Evolutionary conservation across 2,797 vertebrate genomes (phyloP).

Genomic region (Amblyopsis hoosieri): DNA sequence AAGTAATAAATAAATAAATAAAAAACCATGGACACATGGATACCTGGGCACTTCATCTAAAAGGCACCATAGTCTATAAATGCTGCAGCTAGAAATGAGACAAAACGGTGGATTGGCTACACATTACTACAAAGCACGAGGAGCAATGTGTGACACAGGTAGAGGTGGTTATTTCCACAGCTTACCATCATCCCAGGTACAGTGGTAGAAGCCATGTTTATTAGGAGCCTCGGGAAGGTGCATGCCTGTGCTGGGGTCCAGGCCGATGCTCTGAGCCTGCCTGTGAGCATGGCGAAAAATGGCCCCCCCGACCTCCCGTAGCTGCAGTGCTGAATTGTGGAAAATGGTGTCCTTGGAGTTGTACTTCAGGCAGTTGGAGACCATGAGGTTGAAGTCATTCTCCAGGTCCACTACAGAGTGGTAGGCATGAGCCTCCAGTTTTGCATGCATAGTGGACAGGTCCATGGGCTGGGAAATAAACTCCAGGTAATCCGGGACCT

Average conservation of each 20-base stretch:
- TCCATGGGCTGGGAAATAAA: constrained; percentile 98
- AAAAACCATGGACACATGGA: too few relatives aligned
- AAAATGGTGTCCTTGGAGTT: constrained; percentile 98
- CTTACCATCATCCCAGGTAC: constrained; percentile 98
- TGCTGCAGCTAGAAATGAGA: neutral
- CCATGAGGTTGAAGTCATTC: constrained; percentile 96
- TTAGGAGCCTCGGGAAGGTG: constrained; percentile 89
- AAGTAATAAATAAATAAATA: too few relatives aligned
- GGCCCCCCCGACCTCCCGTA: constrained; percentile 91
- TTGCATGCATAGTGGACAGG: constrained; percentile 94
- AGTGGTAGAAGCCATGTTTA: constrained; percentile 88
- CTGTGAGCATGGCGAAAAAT: constrained; percentile 90
- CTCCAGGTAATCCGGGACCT: constrained; percentile 99
- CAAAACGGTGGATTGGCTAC: neutral
- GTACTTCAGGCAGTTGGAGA: constrained; percentile 98
- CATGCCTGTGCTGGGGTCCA: constrained; percentile 89
- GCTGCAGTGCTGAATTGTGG: constrained; percentile 91
- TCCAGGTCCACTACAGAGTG: constrained; percentile 90
- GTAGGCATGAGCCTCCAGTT: constrained; percentile 94
- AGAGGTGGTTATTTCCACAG: neutral
- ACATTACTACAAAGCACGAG: neutral
- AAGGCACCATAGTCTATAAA: too few relatives aligned
- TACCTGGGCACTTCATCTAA: too few relatives aligned
- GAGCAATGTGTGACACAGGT: too few relatives aligned
- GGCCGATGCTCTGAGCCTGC: constrained; percentile 91